Conservation (phyloP, 2,113 vertebrate species). For the Haliaeetus leucogaster region DNA sequence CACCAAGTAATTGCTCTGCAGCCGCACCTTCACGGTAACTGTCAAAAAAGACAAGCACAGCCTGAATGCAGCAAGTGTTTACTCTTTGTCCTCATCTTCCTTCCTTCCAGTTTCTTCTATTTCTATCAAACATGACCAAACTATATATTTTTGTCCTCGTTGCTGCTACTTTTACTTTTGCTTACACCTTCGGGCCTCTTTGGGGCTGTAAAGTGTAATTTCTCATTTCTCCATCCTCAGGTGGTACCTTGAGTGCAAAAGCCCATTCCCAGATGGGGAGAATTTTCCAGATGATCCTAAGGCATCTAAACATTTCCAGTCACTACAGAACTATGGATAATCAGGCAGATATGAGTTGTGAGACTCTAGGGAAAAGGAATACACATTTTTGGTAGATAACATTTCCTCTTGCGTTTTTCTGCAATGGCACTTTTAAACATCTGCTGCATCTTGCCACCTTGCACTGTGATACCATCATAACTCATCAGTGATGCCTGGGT, state of each 20-base stretch:
- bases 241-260: neutral
- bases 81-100: neutral
- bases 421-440: neutral
- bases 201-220: neutral
- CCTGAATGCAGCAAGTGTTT: neutral
- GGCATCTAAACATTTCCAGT: neutral
- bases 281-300: neutral
- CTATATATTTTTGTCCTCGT: neutral
- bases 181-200: neutral
- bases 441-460: neutral
- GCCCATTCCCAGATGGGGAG: neutral
- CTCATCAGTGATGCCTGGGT: neutral
- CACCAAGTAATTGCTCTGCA: constrained; percentile 7
- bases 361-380: neutral
- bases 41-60: neutral
- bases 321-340: neutral
- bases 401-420: neutral
- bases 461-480: neutral
- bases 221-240: neutral
- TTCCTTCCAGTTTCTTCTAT: neutral
- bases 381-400: neutral
- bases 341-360: neutral
- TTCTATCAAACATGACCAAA: neutral
- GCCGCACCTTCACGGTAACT: neutral
- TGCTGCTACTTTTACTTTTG: neutral